Conservation (phyloP, 2,888 invertebrate genomes). For the Parelbella ahira region DNA sequence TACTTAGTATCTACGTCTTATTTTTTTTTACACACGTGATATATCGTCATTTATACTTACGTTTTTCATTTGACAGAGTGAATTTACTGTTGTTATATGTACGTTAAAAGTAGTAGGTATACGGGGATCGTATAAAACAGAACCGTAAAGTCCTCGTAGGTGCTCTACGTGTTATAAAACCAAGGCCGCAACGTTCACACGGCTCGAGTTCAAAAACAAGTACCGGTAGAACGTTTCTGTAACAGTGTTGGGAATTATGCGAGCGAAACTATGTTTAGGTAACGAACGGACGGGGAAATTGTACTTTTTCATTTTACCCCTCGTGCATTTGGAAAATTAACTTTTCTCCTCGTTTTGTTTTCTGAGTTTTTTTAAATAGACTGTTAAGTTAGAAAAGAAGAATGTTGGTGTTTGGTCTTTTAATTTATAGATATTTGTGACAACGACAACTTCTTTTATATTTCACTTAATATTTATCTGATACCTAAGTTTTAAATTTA, state of each 20-base stretch:
- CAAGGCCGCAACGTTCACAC: constrained; percentile 71
- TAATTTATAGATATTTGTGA: too few relatives aligned
- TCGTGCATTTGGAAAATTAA: constrained; percentile 5
- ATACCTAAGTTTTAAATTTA: too few relatives aligned
- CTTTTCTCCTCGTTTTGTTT: too few relatives aligned
- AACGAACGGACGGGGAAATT: constrained; percentile 11
- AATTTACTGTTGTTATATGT: constrained; percentile 16
- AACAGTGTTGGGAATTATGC: constrained; percentile 22
- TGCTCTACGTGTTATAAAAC: constrained; percentile 38
- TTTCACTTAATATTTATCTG: too few relatives aligned
- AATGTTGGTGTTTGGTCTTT: too few relatives aligned
- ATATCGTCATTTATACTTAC: constrained; percentile 9
- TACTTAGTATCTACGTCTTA: too few relatives aligned
- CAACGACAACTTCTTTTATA: too few relatives aligned
- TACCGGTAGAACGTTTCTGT: constrained; percentile 25
- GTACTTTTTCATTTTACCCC: constrained; percentile 3
- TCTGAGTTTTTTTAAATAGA: too few relatives aligned
- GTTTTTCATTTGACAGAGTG: constrained; percentile 10
- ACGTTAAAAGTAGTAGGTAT: constrained; percentile 21
- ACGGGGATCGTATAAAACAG: constrained; percentile 29
- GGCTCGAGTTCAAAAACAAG: constrained; percentile 33
- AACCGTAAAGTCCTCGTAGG: constrained; percentile 24
- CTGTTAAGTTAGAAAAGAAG: too few relatives aligned
- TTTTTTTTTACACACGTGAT: not conserved
- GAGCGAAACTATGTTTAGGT: constrained; percentile 21